Percentiles rank a stretch among this genome's conserved stretches.
phyloP scores from a whole-genome alignment of 2,888 invertebrate species.

The Macrophya annulata region DNA sequence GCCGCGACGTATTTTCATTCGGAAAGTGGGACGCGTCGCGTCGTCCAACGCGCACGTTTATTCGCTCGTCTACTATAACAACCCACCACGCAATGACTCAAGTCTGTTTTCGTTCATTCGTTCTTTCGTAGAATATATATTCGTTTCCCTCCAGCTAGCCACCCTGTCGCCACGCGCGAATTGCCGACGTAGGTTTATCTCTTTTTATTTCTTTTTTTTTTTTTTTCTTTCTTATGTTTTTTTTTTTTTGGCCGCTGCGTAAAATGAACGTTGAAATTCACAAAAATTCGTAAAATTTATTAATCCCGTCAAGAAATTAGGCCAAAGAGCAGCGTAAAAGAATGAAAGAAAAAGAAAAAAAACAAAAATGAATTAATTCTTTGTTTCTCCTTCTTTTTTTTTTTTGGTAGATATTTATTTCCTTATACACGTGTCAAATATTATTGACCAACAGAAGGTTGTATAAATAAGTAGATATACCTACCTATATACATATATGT shows the following conservation, averaged over 20 bases:
- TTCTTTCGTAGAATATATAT: neutral
- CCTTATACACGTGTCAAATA: neutral
- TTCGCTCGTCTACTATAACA: constrained; percentile 10
- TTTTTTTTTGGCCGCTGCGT: neutral
- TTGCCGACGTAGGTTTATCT: neutral
- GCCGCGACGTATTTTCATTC: constrained; percentile 42
- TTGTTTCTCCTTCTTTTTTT: neutral
- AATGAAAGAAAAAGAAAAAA: neutral
- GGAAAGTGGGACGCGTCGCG: constrained; percentile 43
- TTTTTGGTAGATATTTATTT: neutral
- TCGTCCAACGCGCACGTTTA: neutral
- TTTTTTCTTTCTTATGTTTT: no score
- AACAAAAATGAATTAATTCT: neutral
- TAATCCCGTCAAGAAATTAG: neutral
- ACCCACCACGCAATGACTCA: constrained; percentile 42
- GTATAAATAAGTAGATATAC: neutral
- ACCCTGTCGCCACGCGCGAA: constrained; percentile 14
- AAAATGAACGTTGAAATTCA: neutral
- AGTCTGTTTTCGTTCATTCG: constrained; percentile 21
- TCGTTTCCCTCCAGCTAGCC: neutral
- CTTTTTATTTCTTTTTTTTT: no score
- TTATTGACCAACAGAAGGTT: neutral
- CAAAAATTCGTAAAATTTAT: neutral
- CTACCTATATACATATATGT: neutral
- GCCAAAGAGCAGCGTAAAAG: neutral